These are phyloP conservation scores for Etia nguti DNA, from an alignment of 2,113 vertebrate species.

Conservation along the genomic window DNA sequence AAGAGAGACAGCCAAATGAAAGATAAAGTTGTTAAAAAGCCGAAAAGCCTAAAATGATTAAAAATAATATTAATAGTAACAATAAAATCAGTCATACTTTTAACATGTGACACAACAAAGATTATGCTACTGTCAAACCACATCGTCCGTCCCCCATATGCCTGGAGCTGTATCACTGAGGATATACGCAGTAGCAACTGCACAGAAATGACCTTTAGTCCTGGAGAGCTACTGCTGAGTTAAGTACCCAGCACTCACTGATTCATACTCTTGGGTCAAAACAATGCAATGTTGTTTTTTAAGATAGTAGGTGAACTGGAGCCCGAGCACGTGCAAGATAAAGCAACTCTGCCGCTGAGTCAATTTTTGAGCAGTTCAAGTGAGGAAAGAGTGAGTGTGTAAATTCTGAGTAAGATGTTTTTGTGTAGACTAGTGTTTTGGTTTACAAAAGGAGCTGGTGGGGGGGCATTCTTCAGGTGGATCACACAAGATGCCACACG, in stretches of 20 bases:
- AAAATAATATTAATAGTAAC: background rate
- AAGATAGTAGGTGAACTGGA: background rate
- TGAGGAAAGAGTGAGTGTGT: background rate
- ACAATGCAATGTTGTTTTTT: background rate
- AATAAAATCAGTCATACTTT: background rate
- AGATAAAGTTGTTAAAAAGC: background rate
- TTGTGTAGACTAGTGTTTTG: background rate
- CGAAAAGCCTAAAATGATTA: background rate
- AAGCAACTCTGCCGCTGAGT: background rate
- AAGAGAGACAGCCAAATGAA: background rate
- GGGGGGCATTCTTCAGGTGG: background rate
- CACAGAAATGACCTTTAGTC: background rate
- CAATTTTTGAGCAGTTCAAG: background rate
- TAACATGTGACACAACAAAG: background rate
- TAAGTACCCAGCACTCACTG: background rate
- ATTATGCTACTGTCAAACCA: accelerated
- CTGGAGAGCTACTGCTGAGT: background rate
- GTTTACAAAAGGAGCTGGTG: background rate
- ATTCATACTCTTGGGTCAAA: background rate
- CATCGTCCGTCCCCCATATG: background rate
- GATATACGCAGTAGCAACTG: background rate
- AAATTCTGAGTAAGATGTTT: background rate
- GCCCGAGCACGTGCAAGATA: background rate
- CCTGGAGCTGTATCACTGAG: background rate
- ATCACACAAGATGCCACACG: background rate